These are phyloP conservation scores for Drosophila biarmipes DNA, from an alignment of 1,140 invertebrate genomes.

Conservation along the genomic window DNA sequence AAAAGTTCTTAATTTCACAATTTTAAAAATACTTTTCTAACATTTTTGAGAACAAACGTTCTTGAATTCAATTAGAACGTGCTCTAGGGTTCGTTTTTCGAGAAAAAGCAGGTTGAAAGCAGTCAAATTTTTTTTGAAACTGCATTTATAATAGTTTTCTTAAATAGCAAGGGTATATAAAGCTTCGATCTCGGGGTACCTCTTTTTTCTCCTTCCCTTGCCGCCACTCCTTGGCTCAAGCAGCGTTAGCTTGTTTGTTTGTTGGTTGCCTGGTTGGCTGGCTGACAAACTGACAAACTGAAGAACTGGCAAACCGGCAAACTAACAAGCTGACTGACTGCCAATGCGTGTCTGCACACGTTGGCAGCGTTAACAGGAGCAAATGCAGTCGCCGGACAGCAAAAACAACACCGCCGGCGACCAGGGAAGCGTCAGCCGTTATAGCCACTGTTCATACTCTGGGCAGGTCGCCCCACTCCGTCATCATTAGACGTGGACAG, in stretches of 20 bases:
- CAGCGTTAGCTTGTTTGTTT: slow-evolving; percentile 69
- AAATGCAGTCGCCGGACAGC: slow-evolving; percentile 9
- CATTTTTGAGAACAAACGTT: no score
- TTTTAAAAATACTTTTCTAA: no score
- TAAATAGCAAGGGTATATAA: slow-evolving; percentile 3
- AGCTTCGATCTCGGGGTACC: background rate
- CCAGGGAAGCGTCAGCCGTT: slow-evolving; percentile 39
- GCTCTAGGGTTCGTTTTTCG: no score
- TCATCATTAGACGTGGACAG: slow-evolving; percentile 74
- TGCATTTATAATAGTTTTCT: background rate
- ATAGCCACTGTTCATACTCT: slow-evolving; percentile 47
- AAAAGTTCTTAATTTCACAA: no score
- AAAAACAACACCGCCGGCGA: slow-evolving; percentile 22
- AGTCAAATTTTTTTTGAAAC: no score
- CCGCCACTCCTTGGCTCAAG: slow-evolving; percentile 62
- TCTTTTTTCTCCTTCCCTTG: background rate
- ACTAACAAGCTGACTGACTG: slow-evolving; percentile 22
- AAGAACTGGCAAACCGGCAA: slow-evolving; percentile 2
- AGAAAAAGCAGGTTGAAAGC: no score
- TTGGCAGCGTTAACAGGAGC: slow-evolving; percentile 7
- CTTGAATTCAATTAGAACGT: no score
- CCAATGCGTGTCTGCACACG: slow-evolving; percentile 62
- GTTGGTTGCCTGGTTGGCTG: slow-evolving; percentile 53
- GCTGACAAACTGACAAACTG: slow-evolving; percentile 27
- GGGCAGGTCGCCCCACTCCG: slow-evolving; percentile 35